Evolutionary conservation across 2,113 vertebrate species (phyloP).

Genomic region (Cygnus atratus): DNA sequence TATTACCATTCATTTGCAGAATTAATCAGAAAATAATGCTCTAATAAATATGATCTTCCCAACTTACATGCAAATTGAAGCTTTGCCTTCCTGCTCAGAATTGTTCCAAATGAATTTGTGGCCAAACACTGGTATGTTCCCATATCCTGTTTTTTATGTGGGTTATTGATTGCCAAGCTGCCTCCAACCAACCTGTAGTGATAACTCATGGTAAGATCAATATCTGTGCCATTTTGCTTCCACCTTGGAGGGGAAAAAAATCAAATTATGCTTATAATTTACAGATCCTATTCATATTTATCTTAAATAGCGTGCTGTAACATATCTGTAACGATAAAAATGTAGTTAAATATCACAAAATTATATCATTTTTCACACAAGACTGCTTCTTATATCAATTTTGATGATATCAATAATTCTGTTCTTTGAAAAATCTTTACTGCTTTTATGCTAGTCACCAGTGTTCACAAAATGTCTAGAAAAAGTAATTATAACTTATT

Average conservation of each 20-base stretch:
- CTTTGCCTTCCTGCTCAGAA: conserved; percentile 85
- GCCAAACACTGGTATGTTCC: conserved; percentile 91
- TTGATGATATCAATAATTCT: neutral
- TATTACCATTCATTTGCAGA: conserved; percentile 21
- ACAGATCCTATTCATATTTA: conserved; percentile 36
- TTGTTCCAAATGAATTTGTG: conserved; percentile 87
- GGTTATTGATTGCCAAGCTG: conserved; percentile 85
- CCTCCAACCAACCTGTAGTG: conserved; percentile 87
- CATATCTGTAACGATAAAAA: conserved; percentile 47
- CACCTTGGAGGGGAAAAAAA: conserved; percentile 80
- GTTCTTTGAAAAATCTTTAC: conserved; percentile 18
- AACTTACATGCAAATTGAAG: conserved; percentile 93
- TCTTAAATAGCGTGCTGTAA: conserved; percentile 45
- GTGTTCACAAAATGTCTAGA: neutral
- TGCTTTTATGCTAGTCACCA: neutral
- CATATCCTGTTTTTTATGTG: conserved; percentile 80
- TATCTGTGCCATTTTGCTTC: conserved; percentile 85
- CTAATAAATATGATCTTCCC: conserved; percentile 8
- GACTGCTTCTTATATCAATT: neutral
- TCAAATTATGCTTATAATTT: conserved; percentile 64
- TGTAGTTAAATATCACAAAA: neutral
- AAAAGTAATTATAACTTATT: conserved; percentile 44
- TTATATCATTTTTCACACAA: conserved; percentile 13
- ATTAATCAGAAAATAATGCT: conserved; percentile 28
- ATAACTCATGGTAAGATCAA: conserved; percentile 80